Evolutionary conservation across 2,113 vertebrate genomes (phyloP), one percentile per base, ranked within the genome.

Genomic region (Hemiprocne comata): DNA sequence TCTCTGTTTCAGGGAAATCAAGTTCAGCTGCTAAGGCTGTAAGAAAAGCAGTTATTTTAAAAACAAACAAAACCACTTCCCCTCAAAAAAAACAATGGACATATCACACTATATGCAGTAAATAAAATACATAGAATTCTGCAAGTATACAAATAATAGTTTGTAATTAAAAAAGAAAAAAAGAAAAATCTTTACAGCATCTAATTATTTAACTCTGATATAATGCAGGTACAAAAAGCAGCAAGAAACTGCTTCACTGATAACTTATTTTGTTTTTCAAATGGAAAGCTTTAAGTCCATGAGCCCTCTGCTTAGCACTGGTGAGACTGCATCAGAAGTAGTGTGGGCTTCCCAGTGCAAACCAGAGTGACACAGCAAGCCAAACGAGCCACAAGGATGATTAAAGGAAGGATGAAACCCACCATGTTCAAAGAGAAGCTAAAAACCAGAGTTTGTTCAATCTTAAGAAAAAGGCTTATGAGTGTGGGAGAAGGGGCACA

Each of bases 1-100:
- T 78, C n/a, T 98, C 97, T 3, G 36, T 26, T 91, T 97, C 97
- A 53, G 97, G 92, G 89, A 97, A 92, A 92, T 81, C 94, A 62
- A 86, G 33, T 48, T 88, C 95, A 93, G 80, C 87, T 87, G 75
- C 13, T 70, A 87, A 85, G 92, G 93, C 96, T 98, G 3, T 54
- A 91, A 85, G 48, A 94, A 95, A 78, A 86, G 26, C 42, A 0
- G 4, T 38, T 48, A 85, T 66, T 92, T 70, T 38, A 58, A 65
- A 85, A 53, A 31, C 3, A 44, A 72, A 33, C 17, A 64, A 87
- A 29, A 38, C 19, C 1, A 55, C 25, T 2, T 0, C 11, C 17
- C 10, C 9, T 14, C 33, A 72, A 20, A 48, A 24, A 61, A 38
- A 44, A 15, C 16, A 71, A 50, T 3, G 1, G 44, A 67, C 13